Evolutionary conservation across 1,140 invertebrate species (phyloP).

Genomic region (Pantala flavescens): DNA sequence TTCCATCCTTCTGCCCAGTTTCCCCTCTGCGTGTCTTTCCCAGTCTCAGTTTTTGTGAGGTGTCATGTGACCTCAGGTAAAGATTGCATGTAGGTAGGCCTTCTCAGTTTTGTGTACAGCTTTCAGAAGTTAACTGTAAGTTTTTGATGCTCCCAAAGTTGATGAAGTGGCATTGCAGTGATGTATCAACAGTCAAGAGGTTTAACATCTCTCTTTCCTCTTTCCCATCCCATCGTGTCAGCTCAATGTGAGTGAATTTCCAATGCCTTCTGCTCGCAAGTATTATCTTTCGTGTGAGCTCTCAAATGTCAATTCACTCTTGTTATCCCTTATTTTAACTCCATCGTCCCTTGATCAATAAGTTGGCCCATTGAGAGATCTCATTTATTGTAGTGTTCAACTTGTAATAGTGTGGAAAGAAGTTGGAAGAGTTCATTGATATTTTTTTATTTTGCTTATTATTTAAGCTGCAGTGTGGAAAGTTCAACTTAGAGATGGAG

Average conservation of each 20-base stretch:
- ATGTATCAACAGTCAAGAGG: neutral
- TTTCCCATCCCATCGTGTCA: neutral
- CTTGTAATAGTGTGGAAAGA: no score
- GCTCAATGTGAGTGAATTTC: neutral
- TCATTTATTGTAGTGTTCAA: no score
- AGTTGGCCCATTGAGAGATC: no score
- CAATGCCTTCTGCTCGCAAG: neutral
- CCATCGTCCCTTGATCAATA: no score
- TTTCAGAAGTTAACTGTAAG: neutral
- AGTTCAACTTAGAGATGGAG: no score
- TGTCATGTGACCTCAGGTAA: neutral
- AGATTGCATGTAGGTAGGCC: neutral
- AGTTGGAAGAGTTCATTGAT: no score
- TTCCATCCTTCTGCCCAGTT: no score
- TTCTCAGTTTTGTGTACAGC: neutral
- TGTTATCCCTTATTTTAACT: neutral
- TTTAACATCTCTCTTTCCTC: neutral
- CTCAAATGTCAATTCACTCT: neutral
- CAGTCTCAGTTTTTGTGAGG: neutral
- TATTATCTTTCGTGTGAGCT: neutral
- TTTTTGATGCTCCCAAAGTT: neutral
- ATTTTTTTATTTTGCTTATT: no score
- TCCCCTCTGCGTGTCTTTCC: no score
- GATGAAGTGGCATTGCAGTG: conserved; percentile 4
- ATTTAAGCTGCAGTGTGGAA: no score